Evolutionary conservation across 2,113 vertebrate genomes (phyloP).

Genomic region (Otus sunia): DNA sequence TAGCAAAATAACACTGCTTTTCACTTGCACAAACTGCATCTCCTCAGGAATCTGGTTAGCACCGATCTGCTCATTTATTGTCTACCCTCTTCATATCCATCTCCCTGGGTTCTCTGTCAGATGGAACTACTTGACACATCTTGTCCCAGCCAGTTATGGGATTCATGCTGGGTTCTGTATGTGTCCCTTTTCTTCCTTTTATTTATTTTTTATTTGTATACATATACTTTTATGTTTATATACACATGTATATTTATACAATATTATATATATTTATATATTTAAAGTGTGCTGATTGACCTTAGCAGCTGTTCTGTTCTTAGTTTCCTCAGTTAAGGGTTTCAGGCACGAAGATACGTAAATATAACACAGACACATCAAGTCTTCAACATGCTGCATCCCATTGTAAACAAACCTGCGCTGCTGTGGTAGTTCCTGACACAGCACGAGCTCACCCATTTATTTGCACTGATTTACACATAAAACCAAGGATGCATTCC

Average conservation of each 20-base stretch:
- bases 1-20: background rate
- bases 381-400: background rate
- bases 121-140: background rate
- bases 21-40: fast-evolving
- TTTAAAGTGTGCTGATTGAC: slow-evolving; percentile 30
- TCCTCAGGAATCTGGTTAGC: background rate
- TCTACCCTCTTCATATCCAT: background rate
- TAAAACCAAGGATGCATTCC: background rate
- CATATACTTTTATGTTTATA: background rate
- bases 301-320: background rate
- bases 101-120: background rate
- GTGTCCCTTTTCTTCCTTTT: background rate
- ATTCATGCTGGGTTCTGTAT: background rate
- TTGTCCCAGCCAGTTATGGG: background rate
- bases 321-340: background rate
- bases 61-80: background rate
- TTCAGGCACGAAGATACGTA: background rate
- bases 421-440: background rate
- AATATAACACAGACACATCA: background rate
- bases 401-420: background rate
- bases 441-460: background rate
- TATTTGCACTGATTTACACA: background rate
- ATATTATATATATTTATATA: background rate
- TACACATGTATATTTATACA: background rate
- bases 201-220: background rate